These are phyloP conservation scores for Brotula barbata DNA, from an alignment of 2,797 vertebrate species.

Conservation along the genomic window DNA sequence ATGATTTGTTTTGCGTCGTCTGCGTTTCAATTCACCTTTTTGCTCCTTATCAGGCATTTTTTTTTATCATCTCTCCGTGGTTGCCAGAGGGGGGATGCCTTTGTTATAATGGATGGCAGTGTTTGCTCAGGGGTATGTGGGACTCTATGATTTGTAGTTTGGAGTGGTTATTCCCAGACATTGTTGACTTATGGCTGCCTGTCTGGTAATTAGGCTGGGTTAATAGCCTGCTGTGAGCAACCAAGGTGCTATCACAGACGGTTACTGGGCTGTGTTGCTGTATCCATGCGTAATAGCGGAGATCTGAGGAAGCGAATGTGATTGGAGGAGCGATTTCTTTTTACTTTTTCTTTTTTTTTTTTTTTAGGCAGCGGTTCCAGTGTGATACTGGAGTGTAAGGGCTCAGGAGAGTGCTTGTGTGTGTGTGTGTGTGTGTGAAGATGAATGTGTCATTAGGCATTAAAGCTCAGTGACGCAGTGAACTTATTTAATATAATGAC, in stretches of 20 bases:
- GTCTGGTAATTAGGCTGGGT: constrained; percentile 71
- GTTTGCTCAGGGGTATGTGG: constrained; percentile 62
- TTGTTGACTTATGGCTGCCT: constrained; percentile 71
- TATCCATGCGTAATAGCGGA: constrained; percentile 24
- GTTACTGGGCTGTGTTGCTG: constrained; percentile 15
- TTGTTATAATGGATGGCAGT: constrained; percentile 71
- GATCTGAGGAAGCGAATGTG: constrained; percentile 20
- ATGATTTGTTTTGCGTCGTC: constrained; percentile 26
- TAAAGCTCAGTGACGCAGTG: too few relatives aligned
- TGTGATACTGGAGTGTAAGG: not conserved
- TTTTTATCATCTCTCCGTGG: constrained; percentile 26
- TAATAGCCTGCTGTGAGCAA: constrained; percentile 66
- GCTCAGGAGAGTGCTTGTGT: too few relatives aligned
- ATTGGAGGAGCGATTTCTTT: too few relatives aligned
- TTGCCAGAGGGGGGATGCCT: constrained; percentile 53
- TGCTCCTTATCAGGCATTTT: constrained; percentile 22
- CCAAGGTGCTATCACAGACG: constrained; percentile 37
- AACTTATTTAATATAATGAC: too few relatives aligned
- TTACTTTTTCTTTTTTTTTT: too few relatives aligned
- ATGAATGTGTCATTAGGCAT: too few relatives aligned
- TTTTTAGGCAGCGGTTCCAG: constrained; percentile 1
- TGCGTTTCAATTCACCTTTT: constrained; percentile 18
- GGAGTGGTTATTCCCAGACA: constrained; percentile 57
- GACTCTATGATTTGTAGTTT: constrained; percentile 51
- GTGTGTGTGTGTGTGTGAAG: too few relatives aligned